Evolutionary conservation across 2,888 invertebrate genomes (phyloP), one percentile per base, ranked within the genome.

Genomic region (Taenaris catops): DNA sequence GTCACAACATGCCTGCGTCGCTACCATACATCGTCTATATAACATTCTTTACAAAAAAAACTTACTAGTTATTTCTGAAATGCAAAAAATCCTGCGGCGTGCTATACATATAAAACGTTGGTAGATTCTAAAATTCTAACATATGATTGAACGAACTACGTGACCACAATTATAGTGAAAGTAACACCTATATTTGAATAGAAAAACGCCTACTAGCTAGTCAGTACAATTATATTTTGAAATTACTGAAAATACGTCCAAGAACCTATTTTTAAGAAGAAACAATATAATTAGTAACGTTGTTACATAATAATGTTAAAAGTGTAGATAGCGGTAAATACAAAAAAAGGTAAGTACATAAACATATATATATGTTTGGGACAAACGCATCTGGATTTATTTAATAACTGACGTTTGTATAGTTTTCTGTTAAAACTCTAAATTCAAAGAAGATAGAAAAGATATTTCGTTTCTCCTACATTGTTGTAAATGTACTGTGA

Each of bases 41-140:
- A 17, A 49, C 38, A 49, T 41, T 37, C 28, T 8, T 28, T 29
- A 41, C 43, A 39, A 40, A 49, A 33, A 23, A 27, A 44, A 48
- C 40, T 25, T 20, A 47, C 52, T 47, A 53, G 39, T 31, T 44
- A 39, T 25, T 38, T 32, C 38, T 34, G 29, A 59, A 68, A 72
- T 76, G 72, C 71, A 69, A 68, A 68, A 62, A 69, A 63, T 58
- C 36, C 52, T 53, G 48, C 61, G 63, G 70, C 67, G 81, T 79
- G 80, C 79, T 71, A 66, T 61, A 34, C 21, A 20, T 19, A 14
- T 27, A 35, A 66, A 62, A 63, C 51, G 46, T 52, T 40, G 16
- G 45, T 58, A 59, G 56, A 52, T 52, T 59, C 66, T 67, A 68
- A 57, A n/a, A n/a, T n/a, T n/a, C n/a, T n/a, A n/a, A n/a, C n/a